Conservation (phyloP, 2,888 invertebrate genomes). For the Geophilus truncorum region DNA sequence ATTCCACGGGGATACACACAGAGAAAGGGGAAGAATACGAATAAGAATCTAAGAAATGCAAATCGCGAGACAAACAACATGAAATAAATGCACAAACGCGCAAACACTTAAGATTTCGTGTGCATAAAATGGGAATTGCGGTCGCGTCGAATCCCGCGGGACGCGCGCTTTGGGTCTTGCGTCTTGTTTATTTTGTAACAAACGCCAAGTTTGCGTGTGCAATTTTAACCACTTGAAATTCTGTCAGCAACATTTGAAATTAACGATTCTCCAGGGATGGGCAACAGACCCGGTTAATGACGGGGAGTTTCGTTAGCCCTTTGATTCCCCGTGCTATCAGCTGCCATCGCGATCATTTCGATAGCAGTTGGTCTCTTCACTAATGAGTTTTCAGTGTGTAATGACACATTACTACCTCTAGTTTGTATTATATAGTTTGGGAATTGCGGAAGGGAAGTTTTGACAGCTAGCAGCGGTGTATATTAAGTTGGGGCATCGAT, state of each 20-base stretch:
- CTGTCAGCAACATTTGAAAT: background rate
- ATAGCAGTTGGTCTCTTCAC: background rate
- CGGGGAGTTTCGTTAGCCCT: constrained; percentile 22
- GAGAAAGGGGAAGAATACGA: too few relatives aligned
- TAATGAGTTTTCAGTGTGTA: constrained; percentile 2
- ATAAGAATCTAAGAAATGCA: background rate
- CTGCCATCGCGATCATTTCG: background rate
- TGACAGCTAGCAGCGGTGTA: background rate
- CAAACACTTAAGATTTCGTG: background rate
- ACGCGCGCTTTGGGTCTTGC: background rate
- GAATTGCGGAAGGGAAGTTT: background rate
- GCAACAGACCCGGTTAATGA: constrained; percentile 13
- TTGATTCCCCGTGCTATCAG: background rate
- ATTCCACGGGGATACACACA: background rate
- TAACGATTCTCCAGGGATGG: constrained; percentile 10
- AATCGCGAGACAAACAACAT: background rate
- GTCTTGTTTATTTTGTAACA: background rate
- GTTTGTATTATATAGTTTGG: background rate
- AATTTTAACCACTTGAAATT: constrained; percentile 15
- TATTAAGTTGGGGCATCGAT: background rate
- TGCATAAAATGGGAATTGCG: background rate
- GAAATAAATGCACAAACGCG: background rate
- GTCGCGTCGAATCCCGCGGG: background rate
- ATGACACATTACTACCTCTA: background rate
- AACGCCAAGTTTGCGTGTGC: background rate